Conservation (phyloP, 2,888 invertebrate species). For the Watsonalla cultraria region DNA sequence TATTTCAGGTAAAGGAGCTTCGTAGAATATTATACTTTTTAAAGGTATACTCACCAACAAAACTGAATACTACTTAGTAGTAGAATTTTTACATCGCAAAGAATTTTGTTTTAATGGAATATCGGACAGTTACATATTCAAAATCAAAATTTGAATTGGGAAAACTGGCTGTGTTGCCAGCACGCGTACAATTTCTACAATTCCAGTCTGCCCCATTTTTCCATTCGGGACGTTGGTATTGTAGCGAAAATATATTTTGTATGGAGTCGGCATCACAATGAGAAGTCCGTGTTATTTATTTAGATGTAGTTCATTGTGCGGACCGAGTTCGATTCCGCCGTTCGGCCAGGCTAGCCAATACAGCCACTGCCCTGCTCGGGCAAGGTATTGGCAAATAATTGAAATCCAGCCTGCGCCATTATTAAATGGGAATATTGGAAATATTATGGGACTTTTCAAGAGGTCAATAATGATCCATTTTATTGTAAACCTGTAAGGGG, state of each 20-base stretch:
- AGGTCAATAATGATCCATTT: not conserved
- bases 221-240: constrained; percentile 49
- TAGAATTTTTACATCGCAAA: not conserved
- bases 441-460: constrained; percentile 23
- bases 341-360: constrained; percentile 58
- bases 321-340: constrained; percentile 51
- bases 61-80: too few relatives aligned
- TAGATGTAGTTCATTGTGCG: constrained; percentile 65
- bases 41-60: too few relatives aligned
- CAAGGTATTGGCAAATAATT: constrained; percentile 65
- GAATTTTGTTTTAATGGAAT: not conserved
- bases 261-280: constrained; percentile 61
- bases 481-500: too few relatives aligned
- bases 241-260: constrained; percentile 67
- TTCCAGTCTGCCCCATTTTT: constrained; percentile 58
- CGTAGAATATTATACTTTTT: too few relatives aligned
- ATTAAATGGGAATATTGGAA: constrained; percentile 36
- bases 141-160: constrained; percentile 40
- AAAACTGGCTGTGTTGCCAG: constrained; percentile 44
- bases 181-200: constrained; percentile 49
- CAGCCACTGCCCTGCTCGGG: constrained; percentile 43
- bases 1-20: too few relatives aligned
- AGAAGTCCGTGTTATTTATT: constrained; percentile 69
- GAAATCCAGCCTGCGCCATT: constrained; percentile 48
- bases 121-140: constrained; percentile 18